Conservation (phyloP, 2,797 vertebrate genomes). For the Phaenicophaeus curvirostris region DNA sequence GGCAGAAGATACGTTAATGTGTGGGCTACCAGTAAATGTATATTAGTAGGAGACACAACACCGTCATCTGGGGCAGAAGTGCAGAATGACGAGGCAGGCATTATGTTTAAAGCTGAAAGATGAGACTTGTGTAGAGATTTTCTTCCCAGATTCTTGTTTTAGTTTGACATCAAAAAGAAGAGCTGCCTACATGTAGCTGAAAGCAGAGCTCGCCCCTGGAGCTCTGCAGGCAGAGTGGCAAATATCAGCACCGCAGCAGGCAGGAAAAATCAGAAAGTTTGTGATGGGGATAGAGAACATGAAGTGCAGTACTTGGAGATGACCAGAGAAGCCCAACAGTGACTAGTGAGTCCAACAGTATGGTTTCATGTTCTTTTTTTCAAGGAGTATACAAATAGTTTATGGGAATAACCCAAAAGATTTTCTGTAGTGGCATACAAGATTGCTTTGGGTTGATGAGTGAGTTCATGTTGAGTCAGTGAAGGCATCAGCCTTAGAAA, state of each 20-base stretch:
- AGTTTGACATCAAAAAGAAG: background rate
- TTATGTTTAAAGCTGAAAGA: background rate
- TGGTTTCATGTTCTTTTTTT: rapidly evolving
- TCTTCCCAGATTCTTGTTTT: background rate
- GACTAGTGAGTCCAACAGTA: background rate
- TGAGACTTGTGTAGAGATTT: background rate
- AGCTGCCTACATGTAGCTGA: background rate
- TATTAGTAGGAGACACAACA: background rate
- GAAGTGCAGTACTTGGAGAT: background rate
- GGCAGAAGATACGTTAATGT: background rate
- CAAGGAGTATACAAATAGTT: background rate
- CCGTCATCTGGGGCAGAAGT: background rate
- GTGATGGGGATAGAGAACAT: background rate
- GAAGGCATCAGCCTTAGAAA: background rate
- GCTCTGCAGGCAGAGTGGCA: background rate
- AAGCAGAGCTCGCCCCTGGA: background rate
- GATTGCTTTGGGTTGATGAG: background rate
- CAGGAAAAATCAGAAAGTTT: background rate
- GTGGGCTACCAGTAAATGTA: background rate
- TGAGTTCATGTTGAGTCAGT: background rate
- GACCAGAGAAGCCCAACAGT: background rate
- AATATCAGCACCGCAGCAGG: background rate
- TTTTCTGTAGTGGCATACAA: background rate
- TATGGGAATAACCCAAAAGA: background rate
- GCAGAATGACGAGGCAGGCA: background rate